phyloP scores from a whole-genome alignment of 2,888 invertebrate species.

The Rhagophthalmus giganteus region DNA sequence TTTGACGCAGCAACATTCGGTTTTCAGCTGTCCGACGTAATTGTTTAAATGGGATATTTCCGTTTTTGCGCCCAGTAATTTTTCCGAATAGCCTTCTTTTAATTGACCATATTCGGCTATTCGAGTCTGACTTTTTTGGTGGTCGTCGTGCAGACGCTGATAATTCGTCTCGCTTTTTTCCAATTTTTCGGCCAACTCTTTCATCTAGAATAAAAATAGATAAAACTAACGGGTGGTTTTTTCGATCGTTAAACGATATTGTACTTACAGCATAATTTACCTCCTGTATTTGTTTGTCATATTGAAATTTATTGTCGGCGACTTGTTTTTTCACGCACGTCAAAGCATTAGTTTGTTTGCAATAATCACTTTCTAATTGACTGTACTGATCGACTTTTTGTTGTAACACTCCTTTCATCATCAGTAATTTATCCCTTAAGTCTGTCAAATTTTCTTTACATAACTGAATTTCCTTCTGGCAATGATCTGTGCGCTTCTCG shows the following conservation, averaged over 20 bases:
- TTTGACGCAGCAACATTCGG: conserved; percentile 35
- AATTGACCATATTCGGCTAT: conserved; percentile 17
- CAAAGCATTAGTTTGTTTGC: conserved; percentile 40
- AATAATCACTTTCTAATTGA: conserved; percentile 42
- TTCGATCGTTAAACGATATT: no score
- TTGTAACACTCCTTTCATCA: conserved; percentile 39
- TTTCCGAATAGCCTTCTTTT: conserved; percentile 37
- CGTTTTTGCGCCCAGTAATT: conserved; percentile 32
- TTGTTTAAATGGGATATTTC: conserved; percentile 33
- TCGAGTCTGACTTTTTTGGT: conserved; percentile 20
- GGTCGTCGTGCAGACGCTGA: conserved; percentile 21
- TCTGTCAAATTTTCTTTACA: conserved; percentile 28
- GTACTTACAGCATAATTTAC: conserved; percentile 43
- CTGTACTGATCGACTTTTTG: conserved; percentile 38
- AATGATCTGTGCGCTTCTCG: conserved; percentile 32
- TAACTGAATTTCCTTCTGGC: conserved; percentile 28
- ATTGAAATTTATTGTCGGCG: conserved; percentile 37
- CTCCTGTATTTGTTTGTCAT: conserved; percentile 42
- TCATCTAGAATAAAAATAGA: conserved; percentile 38
- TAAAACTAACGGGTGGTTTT: no score
- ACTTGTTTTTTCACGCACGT: conserved; percentile 42
- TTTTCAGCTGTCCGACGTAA: conserved; percentile 35
- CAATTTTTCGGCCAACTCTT: conserved; percentile 41
- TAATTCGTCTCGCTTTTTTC: conserved; percentile 29
- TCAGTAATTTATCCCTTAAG: conserved; percentile 37